A percentile compares a stretch with the other conserved stretches of the same genome.
These are phyloP conservation scores for Papilio aristodemus DNA, from an alignment of 1,140 invertebrate species.

Conservation along the genomic window DNA sequence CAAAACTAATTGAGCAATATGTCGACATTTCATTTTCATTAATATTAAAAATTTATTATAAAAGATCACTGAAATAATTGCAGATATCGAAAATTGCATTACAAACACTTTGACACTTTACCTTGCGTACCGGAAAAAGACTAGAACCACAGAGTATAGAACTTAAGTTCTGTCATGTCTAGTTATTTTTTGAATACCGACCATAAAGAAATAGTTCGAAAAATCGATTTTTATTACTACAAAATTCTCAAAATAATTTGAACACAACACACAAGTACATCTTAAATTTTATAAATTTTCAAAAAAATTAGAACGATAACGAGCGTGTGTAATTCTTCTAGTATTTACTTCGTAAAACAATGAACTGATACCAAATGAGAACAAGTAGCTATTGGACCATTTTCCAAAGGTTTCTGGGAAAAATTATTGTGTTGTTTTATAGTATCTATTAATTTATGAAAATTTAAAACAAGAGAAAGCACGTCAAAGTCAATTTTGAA, in stretches of 20 bases:
- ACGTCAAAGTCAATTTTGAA: slow-evolving; percentile 26
- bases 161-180: slow-evolving; percentile 39
- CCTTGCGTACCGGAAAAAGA: slow-evolving; percentile 78
- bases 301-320: no score
- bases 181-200: slow-evolving; percentile 17
- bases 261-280: background rate
- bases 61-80: slow-evolving; percentile 62
- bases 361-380: no score
- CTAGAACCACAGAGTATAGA: slow-evolving; percentile 39
- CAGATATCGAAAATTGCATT: slow-evolving; percentile 61
- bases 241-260: background rate
- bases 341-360: no score
- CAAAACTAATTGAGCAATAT: slow-evolving; percentile 50
- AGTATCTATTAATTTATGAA: slow-evolving; percentile 25
- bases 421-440: background rate
- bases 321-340: no score
- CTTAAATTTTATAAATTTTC: no score
- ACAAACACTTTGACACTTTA: slow-evolving; percentile 73
- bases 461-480: slow-evolving; percentile 19
- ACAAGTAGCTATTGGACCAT: no score
- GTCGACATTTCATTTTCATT: slow-evolving; percentile 42
- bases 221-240: slow-evolving; percentile 24
- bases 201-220: background rate
- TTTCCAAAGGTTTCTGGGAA: background rate
- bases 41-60: slow-evolving; percentile 40